A percentile compares a stretch with the other conserved stretches of the same genome.
phyloP scores from a whole-genome alignment of 1,140 invertebrate genomes.

The Apis cerana region DNA sequence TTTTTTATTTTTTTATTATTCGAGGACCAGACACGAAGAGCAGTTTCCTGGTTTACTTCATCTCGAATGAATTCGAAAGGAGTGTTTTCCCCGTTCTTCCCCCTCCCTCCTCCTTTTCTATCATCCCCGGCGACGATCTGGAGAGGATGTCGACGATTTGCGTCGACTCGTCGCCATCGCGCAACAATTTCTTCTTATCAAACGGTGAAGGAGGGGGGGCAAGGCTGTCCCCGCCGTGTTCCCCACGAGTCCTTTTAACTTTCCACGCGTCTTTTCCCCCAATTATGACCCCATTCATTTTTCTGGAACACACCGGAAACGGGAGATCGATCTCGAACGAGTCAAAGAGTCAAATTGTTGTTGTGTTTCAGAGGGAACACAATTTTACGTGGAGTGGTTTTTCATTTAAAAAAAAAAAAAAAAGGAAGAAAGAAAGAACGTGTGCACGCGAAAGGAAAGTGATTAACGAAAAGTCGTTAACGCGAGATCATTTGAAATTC shows the following conservation, averaged over 20 bases:
- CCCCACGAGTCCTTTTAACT: conserved; percentile 19
- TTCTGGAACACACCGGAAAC: neutral
- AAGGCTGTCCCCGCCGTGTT: neutral
- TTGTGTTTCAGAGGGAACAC: neutral
- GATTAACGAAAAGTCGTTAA: conserved; percentile 37
- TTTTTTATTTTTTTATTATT: conserved; percentile 5
- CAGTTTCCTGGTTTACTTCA: conserved; percentile 36
- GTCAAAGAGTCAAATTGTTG: neutral
- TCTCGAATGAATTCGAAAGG: conserved; percentile 36
- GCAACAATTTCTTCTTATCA: conserved; percentile 16
- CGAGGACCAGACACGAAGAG: neutral
- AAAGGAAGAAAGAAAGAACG: no score
- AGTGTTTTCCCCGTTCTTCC: neutral
- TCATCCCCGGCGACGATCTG: neutral
- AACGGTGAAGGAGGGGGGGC: neutral
- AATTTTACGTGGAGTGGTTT: neutral
- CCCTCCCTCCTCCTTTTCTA: neutral
- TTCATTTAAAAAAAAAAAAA: no score
- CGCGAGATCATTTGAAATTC: conserved; percentile 11
- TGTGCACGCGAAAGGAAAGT: conserved; percentile 19
- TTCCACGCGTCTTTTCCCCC: conserved; percentile 21
- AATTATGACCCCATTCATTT: neutral
- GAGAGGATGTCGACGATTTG: neutral
- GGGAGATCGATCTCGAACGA: neutral
- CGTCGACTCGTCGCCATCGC: neutral